Percentiles rank a stretch among this genome's conserved stretches.
Conservation (phyloP, 2,113 vertebrate genomes). For the Garra rufa region DNA sequence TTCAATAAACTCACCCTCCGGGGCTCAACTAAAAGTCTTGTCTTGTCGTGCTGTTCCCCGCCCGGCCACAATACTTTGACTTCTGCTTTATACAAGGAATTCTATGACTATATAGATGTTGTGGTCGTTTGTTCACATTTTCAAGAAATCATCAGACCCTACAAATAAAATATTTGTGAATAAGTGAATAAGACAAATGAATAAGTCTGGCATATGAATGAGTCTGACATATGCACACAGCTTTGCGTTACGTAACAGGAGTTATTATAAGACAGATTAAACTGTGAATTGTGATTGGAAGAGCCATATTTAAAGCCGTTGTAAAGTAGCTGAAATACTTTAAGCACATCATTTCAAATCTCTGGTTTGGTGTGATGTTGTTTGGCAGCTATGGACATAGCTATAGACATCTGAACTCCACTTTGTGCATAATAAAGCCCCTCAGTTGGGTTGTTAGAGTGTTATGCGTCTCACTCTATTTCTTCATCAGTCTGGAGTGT, state of each 20-base stretch:
- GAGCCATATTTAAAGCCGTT: not conserved
- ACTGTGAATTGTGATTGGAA: not conserved
- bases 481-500: not conserved
- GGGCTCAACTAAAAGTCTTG: too few species aligned
- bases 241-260: not conserved
- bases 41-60: too few species aligned
- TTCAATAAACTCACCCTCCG: too few species aligned
- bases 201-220: not conserved
- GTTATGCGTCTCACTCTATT: not conserved
- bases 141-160: too few species aligned
- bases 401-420: not conserved
- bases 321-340: constrained; percentile 7
- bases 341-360: not conserved
- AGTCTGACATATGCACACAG: not conserved
- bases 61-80: too few species aligned
- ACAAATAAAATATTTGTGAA: too few species aligned
- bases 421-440: not conserved
- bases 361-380: not conserved
- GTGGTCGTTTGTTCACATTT: too few species aligned
- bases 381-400: not conserved
- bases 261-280: not conserved
- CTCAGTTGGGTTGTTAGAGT: not conserved
- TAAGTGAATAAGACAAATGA: not conserved
- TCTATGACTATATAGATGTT: too few species aligned
- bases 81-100: too few species aligned